These are phyloP conservation scores for Troilus luridus DNA, from an alignment of 2,888 invertebrate species.

Conservation along the genomic window DNA sequence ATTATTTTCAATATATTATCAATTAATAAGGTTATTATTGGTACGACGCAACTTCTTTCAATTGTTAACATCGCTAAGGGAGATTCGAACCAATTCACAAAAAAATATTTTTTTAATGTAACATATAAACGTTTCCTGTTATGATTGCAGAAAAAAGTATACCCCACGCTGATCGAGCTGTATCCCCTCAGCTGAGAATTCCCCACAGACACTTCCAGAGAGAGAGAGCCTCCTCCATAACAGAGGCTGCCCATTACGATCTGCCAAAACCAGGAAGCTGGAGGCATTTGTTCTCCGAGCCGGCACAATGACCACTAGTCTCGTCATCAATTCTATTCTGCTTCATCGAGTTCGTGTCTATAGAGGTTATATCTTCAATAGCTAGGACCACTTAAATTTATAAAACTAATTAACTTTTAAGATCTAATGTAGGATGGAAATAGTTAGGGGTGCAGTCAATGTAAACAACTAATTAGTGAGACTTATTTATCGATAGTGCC, in stretches of 20 bases:
- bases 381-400: neutral
- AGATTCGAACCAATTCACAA: no score
- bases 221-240: neutral
- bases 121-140: neutral
- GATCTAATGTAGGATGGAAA: no score
- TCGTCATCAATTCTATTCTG: neutral
- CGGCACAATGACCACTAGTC: neutral
- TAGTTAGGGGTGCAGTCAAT: no score
- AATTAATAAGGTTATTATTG: no score
- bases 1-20: no score
- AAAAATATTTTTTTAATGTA: no score
- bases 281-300: neutral
- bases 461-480: no score
- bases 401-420: no score
- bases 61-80: no score
- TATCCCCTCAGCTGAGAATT: neutral
- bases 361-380: neutral
- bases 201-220: neutral
- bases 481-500: no score
- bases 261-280: neutral
- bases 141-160: neutral
- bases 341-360: neutral
- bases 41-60: no score
- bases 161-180: fast-evolving
- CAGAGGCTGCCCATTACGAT: neutral